These are phyloP conservation scores for Drosophila subsilvestris DNA, from an alignment of 2,888 invertebrate species.

Conservation along the genomic window DNA sequence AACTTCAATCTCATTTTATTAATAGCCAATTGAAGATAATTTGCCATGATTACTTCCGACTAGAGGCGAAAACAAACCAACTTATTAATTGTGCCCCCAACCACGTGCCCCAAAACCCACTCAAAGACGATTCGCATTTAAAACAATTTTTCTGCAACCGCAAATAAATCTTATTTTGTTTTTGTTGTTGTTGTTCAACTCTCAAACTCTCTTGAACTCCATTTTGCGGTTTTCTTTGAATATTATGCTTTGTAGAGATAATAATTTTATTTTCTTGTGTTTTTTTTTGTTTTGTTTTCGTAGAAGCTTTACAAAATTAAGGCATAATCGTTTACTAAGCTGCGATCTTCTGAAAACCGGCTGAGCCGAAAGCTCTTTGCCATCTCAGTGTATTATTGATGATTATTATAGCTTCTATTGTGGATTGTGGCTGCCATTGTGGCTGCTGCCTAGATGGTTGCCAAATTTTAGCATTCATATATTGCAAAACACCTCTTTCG, in stretches of 20 bases:
- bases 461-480: slow-evolving; percentile 43
- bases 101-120: slow-evolving; percentile 35
- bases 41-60: slow-evolving; percentile 46
- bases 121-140: slow-evolving; percentile 19
- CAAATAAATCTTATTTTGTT: slow-evolving; percentile 66
- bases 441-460: slow-evolving; percentile 21
- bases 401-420: slow-evolving; percentile 19
- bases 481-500: slow-evolving; percentile 54
- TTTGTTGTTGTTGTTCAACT: slow-evolving; percentile 32
- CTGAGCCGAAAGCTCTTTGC: slow-evolving; percentile 33
- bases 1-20: slow-evolving; percentile 39
- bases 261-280: slow-evolving; percentile 4
- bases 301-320: slow-evolving; percentile 47
- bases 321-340: slow-evolving; percentile 36
- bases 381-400: slow-evolving; percentile 47
- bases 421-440: not conserved
- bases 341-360: slow-evolving; percentile 30
- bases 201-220: slow-evolving; percentile 62
- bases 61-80: slow-evolving; percentile 34
- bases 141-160: slow-evolving; percentile 47
- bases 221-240: slow-evolving; percentile 46
- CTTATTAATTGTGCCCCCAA: slow-evolving; percentile 28
- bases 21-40: slow-evolving; percentile 42
- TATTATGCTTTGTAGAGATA: slow-evolving; percentile 1
- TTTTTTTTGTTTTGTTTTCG: slow-evolving; percentile 1